Conservation (phyloP, 2,113 vertebrate genomes). For the Colinus virginianus region DNA sequence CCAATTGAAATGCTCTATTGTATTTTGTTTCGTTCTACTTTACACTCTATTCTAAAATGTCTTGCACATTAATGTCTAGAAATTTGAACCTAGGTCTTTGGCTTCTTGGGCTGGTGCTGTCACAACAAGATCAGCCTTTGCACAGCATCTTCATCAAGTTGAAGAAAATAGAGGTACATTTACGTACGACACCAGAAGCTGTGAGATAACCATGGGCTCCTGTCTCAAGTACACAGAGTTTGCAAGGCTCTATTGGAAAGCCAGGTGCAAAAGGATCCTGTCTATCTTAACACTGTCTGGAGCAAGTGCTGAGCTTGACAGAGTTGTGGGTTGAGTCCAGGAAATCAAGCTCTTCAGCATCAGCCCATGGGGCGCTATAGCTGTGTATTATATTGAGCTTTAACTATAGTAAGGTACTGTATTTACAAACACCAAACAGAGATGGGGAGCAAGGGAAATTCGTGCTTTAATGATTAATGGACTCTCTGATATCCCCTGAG, state of each 20-base stretch:
- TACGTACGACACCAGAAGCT: not conserved
- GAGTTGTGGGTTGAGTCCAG: not conserved
- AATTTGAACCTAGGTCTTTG: not conserved
- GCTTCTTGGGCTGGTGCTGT: not conserved
- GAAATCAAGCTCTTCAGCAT: not conserved
- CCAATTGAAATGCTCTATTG: not conserved
- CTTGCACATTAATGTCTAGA: not conserved
- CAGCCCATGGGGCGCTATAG: not conserved
- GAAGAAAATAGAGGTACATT: not conserved
- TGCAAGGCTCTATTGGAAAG: not conserved
- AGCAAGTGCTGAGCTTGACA: not conserved
- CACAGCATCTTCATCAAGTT: not conserved
- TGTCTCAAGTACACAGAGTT: not conserved
- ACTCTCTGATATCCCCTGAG: slow-evolving; percentile 29
- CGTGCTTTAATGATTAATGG: slow-evolving; percentile 23
- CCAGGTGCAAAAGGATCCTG: not conserved
- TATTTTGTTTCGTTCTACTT: not conserved
- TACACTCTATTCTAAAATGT: not conserved
- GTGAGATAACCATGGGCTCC: not conserved
- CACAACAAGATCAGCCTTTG: rapidly evolving
- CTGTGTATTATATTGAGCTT: not conserved
- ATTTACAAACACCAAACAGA: not conserved
- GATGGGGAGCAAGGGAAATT: not conserved
- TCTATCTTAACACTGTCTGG: not conserved
- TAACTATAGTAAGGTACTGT: not conserved